These are phyloP conservation scores for Steatornis caripensis DNA, from an alignment of 2,113 vertebrate genomes.

Conservation along the genomic window DNA sequence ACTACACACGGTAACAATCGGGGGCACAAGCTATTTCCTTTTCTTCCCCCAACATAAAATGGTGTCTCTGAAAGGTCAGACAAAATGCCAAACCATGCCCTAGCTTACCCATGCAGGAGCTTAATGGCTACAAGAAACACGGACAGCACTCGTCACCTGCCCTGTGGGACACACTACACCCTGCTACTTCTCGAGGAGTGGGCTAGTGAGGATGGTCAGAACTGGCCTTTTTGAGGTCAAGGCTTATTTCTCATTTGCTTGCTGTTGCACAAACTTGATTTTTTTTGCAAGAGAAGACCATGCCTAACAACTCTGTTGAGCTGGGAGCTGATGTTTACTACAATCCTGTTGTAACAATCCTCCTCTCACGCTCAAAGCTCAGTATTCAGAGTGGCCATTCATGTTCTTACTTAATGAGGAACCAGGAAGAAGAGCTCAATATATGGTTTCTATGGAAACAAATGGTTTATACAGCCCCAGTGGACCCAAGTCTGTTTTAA, in stretches of 20 bases:
- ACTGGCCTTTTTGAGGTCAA: background rate
- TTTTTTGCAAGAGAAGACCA: background rate
- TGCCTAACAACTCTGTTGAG: background rate
- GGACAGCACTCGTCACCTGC: background rate
- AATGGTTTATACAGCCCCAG: background rate
- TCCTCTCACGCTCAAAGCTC: background rate
- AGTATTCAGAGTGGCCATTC: background rate
- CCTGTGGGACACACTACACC: background rate
- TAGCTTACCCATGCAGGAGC: background rate
- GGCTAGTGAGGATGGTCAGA: background rate
- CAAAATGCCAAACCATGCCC: background rate
- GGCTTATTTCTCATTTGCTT: background rate
- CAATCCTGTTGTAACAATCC: too few relatives aligned
- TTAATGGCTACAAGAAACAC: fast-evolving
- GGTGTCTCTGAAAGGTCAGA: background rate
- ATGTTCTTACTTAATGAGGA: background rate
- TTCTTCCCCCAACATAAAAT: background rate
- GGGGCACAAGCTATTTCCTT: background rate
- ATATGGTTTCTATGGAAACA: background rate
- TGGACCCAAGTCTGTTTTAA: background rate
- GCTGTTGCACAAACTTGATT: background rate
- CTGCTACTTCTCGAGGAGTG: background rate
- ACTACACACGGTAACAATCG: background rate
- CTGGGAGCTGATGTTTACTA: background rate
- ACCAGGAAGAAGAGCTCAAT: background rate